Base-by-base conservation (phyloP, 2,888 invertebrate species). In the Metalampra italica region DNA sequence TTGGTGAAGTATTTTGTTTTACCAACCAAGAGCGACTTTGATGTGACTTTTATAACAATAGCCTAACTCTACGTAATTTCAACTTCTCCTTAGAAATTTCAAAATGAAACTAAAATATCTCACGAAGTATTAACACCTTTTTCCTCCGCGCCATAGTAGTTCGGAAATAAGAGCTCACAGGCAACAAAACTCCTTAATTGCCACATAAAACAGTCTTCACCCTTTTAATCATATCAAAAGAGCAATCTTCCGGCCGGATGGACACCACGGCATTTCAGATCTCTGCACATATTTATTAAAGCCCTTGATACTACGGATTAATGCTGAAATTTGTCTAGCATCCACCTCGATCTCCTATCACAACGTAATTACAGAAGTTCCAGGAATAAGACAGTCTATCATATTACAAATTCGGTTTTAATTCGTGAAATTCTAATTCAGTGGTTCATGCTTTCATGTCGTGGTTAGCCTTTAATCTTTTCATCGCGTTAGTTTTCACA, bases 171-270 rank as follows among this genome's bases (percentile, higher is more conserved):
- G 68, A 74, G 67, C 64, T 71, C 12, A 37, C 14, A 76, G 75
- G 68, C 71, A 75, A 73, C 70, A 67, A 75, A 82, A 81, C 73
- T 79, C 74, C 71, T 78, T 86, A 87, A 89, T 88, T 84, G 76
- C 78, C 72, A 79, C 82, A 86, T 87, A 83, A 88, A 88, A 78
- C 80, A 82, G 79, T 88, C 87, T 71, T 80, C 88, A 80, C 88
- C 85, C 83, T 82, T 84, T 88, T 84, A 86, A 88, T 88, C 86
- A 88, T 88, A 85, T 82, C 86, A 78, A 87, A 86, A 82, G 83
- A 80, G 75, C 78, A 81, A 88, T 88, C 85, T 85, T 88, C 86
- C 88, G 87, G 77, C 77, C 81, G 84, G 82, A 78, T 82, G 79
- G 67, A 71, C 71, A 64, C 60, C 59, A 68, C 68, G 69, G 69